phyloP scores from a whole-genome alignment of 2,797 vertebrate species.

The Scarus forsteni region DNA sequence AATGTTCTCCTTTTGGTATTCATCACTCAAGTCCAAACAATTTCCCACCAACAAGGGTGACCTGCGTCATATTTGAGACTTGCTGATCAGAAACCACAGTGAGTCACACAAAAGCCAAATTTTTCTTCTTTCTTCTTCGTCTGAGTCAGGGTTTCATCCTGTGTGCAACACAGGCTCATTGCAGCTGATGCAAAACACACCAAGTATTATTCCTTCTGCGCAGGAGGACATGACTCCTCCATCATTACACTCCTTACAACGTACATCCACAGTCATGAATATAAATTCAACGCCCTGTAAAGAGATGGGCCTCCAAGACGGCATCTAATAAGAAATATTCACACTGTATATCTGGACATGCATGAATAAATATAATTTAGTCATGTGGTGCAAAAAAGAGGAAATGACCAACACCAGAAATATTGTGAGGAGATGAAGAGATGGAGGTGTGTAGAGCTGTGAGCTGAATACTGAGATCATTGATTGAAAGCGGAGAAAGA shows the following conservation, averaged over 20 bases:
- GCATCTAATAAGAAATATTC: constrained; percentile 63
- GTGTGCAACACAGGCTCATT: constrained; percentile 46
- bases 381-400: constrained; percentile 45
- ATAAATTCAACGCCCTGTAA: constrained; percentile 55
- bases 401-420: constrained; percentile 53
- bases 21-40: constrained; percentile 36
- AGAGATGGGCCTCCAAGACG: constrained; percentile 41
- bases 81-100: constrained; percentile 52
- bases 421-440: constrained; percentile 34
- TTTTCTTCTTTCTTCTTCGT: constrained; percentile 12
- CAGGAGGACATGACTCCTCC: constrained; percentile 49
- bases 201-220: constrained; percentile 55
- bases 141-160: constrained; percentile 48
- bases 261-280: constrained; percentile 58
- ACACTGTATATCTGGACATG: constrained; percentile 59
- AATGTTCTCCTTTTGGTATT: constrained; percentile 31
- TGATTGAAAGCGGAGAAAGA: constrained; percentile 16
- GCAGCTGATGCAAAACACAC: constrained; percentile 64
- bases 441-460: constrained; percentile 28
- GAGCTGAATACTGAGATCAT: constrained; percentile 43
- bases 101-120: constrained; percentile 51
- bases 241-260: constrained; percentile 61
- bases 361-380: constrained; percentile 67
- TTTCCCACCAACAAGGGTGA: constrained; percentile 8
- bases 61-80: constrained; percentile 35